phyloP scores from a whole-genome alignment of 92 coral and sea anemone genomes.

The Pocillopora grandis region DNA sequence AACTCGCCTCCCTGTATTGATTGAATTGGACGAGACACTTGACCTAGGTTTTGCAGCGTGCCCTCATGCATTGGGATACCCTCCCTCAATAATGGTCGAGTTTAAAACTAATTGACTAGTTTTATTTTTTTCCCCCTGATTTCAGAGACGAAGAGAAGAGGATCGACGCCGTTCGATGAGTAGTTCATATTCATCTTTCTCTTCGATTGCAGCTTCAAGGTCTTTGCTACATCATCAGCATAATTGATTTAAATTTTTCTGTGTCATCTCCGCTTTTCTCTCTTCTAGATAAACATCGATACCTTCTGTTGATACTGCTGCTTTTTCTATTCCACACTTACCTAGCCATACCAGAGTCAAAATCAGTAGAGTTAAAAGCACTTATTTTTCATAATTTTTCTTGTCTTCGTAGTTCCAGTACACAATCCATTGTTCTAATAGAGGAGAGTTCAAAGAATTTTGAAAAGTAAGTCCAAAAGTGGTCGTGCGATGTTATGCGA shows the following conservation, averaged over 20 bases:
- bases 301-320: no score
- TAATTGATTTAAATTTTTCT: not conserved
- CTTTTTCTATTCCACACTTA: no score
- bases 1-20: no score
- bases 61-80: not conserved
- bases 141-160: constrained; percentile 14
- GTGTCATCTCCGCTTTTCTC: no score
- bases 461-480: constrained; percentile 42
- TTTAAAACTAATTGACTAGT: not conserved
- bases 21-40: no score
- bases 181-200: constrained; percentile 14
- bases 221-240: not conserved
- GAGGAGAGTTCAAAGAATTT: constrained; percentile 54
- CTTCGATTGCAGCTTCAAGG: constrained; percentile 19
- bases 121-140: not conserved
- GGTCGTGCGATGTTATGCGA: not conserved
- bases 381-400: not conserved
- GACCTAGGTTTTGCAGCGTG: not conserved
- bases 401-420: constrained; percentile 7
- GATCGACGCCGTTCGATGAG: constrained; percentile 11
- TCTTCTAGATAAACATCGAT: no score
- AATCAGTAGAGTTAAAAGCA: not conserved
- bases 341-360: no score
- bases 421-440: constrained; percentile 47
- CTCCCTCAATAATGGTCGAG: not conserved